A percentile compares a stretch with the other conserved stretches of the same genome.
Evolutionary conservation across 1,140 invertebrate genomes (phyloP).

Genomic region (Musca vetustissima): DNA sequence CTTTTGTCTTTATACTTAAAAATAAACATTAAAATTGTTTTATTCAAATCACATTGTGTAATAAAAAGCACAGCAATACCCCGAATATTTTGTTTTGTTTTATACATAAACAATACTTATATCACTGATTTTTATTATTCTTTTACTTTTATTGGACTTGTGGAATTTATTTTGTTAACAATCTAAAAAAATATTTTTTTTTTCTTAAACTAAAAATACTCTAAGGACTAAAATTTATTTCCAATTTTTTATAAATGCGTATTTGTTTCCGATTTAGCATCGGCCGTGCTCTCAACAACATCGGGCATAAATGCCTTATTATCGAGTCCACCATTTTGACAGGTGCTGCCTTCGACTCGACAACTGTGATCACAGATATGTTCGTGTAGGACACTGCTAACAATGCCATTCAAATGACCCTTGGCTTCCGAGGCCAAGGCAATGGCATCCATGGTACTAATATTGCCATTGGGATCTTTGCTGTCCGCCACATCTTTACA

Average conservation of each 20-base stretch:
- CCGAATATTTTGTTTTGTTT: neutral
- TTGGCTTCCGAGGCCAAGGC: conserved; percentile 48
- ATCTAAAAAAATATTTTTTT: too few species aligned
- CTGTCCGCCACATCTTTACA: neutral
- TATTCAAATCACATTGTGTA: too few species aligned
- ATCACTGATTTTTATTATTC: conserved; percentile 17
- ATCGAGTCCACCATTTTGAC: conserved; percentile 29
- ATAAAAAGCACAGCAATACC: too few species aligned
- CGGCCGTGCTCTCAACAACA: conserved; percentile 13
- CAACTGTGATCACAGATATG: conserved; percentile 41
- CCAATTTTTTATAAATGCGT: conserved; percentile 20
- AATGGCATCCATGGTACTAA: conserved; percentile 45
- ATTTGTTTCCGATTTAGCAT: conserved; percentile 1
- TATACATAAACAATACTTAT: conserved; percentile 16
- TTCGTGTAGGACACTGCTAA: conserved; percentile 50
- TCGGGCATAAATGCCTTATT: conserved; percentile 43
- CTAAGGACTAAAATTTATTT: too few species aligned
- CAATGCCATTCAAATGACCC: conserved; percentile 47
- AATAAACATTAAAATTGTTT: too few species aligned
- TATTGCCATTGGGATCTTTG: conserved; percentile 47
- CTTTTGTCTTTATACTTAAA: too few species aligned
- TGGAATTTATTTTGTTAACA: too few species aligned
- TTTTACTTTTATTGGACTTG: too few species aligned
- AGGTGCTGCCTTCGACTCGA: neutral
- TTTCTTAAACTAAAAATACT: too few species aligned